phyloP scores from a whole-genome alignment of 2,888 invertebrate species.

The Teleogryllus oceanicus region DNA sequence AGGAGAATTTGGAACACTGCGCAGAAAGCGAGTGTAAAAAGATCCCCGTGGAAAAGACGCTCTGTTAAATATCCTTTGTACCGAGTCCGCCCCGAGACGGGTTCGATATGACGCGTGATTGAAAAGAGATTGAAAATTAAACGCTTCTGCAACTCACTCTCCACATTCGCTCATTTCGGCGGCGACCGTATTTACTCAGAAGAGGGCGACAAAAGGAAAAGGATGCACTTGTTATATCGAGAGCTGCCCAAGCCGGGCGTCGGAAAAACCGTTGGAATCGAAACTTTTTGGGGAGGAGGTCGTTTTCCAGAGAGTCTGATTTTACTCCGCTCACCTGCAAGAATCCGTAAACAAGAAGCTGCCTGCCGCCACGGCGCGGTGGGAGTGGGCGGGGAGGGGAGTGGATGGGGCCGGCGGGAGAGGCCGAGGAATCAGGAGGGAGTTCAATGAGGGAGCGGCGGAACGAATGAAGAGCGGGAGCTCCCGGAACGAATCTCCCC shows the following conservation, averaged over 20 bases:
- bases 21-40: no score
- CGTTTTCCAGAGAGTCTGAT: neutral
- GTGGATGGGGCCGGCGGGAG: neutral
- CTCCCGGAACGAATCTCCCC: neutral
- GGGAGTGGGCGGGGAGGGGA: no score
- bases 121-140: neutral
- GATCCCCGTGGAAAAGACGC: no score
- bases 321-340: slow-evolving; percentile 7
- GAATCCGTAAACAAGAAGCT: slow-evolving; percentile 18
- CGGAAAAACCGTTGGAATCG: neutral
- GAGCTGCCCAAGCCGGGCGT: neutral
- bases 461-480: neutral
- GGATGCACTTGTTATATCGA: neutral
- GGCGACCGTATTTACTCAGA: neutral
- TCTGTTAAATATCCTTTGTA: no score
- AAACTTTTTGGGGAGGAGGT: neutral
- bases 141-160: slow-evolving; percentile 6
- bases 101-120: slow-evolving; percentile 3
- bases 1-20: no score
- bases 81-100: neutral
- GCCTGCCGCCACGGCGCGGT: neutral
- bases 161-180: neutral
- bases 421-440: neutral
- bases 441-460: slow-evolving; percentile 7
- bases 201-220: neutral